Base-by-base conservation (phyloP, 2,888 invertebrate species). In the Trachelus iudaicus region DNA sequence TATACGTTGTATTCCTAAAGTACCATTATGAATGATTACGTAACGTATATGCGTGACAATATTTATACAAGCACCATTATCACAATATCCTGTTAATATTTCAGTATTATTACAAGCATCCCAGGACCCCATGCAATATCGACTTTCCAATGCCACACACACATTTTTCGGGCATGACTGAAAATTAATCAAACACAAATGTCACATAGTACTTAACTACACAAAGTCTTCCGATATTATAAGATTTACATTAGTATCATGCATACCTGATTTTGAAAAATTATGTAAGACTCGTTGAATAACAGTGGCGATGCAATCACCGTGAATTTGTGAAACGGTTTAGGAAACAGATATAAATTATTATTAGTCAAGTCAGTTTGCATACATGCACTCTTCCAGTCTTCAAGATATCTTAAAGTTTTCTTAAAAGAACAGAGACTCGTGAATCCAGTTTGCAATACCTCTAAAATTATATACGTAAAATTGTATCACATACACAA, bases 1-100 rank as follows among this genome's bases (percentile, higher is more conserved):
- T 15, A 92, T 88, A 34, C 86, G 86, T 1, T 85, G 83, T 31
- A 94, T 92, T 6, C 94, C 94, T 69, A 86, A 83, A 0, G 92
- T 92, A 6, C 94, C 94, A 83, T 93, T 92, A 81, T 93, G 93
- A 76, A 84, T 79, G 75, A 93, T 86, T 4, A 88, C 82, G 77
- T 92, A 92, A 75, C 88, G 88, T 4, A 93, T 85, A 56, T 84
- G 84, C 76, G 87, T 89, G 3, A 92, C 89, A 31, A 92, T 87
- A 81, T 93, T 92, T 11, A 77, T 77, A 81, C 93, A 93, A 33
- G 78, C 79, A 69, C 83, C 83, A 74, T 89, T 87, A 0, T 71
- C 15, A 76, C 91, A 91, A 34, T 80, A 84, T 74, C 85, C 85
- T 69, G 81, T 75, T 11, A 76, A 71, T 73, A 80, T 75, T 75